Conservation (phyloP, 2,113 vertebrate species). For the Hylia prasina region DNA sequence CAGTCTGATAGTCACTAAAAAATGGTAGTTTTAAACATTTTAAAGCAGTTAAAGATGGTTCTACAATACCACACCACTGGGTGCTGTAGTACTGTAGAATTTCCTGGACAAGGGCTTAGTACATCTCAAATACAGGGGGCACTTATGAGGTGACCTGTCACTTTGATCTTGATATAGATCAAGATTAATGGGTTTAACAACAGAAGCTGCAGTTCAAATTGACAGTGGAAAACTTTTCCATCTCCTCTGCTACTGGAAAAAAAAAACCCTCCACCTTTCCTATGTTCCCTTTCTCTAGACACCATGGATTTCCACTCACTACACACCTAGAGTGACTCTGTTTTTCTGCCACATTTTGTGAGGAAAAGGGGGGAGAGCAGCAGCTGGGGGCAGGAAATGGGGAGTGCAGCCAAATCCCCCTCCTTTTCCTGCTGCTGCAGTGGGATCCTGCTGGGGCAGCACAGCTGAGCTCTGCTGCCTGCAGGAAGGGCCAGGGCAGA, state of each 20-base stretch:
- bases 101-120: background rate
- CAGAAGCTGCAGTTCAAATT: background rate
- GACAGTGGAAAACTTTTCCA: background rate
- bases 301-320: background rate
- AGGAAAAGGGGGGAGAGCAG: background rate
- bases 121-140: background rate
- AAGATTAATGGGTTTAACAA: background rate
- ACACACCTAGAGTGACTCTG: background rate
- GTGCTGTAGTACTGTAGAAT: background rate
- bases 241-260: background rate
- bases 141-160: background rate
- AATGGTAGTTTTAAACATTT: no score
- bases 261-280: fast-evolving
- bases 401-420: background rate
- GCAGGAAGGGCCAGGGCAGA: background rate
- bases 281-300: background rate
- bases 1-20: background rate
- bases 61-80: no score
- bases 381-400: background rate
- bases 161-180: background rate
- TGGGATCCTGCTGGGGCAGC: background rate
- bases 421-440: background rate
- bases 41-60: no score
- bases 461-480: background rate
- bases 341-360: background rate